A percentile compares a stretch with the other conserved stretches of the same genome.
Conservation (phyloP, 2,113 vertebrate genomes). For the Pavo muticus region DNA sequence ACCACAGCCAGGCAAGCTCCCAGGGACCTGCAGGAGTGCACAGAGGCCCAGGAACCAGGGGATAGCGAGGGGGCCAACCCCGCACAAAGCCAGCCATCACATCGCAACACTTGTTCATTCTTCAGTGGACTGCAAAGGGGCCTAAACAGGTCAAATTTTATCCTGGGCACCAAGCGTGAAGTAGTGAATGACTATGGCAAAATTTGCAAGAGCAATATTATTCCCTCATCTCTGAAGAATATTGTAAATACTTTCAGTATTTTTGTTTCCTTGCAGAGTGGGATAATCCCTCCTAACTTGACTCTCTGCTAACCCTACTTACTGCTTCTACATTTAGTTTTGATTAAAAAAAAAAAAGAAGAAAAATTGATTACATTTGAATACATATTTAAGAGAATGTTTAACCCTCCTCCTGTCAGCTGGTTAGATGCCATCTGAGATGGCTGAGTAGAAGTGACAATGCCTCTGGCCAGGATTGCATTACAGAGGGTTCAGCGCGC, state of each 20-base stretch:
- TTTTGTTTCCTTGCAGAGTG: not conserved
- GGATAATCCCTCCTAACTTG: not conserved
- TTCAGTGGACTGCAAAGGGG: not conserved
- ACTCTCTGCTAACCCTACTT: not conserved
- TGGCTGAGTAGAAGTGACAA: not conserved
- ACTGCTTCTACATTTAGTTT: not conserved
- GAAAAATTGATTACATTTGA: not conserved
- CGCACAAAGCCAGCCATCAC: rapidly evolving
- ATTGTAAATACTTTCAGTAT: not conserved
- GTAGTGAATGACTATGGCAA: not conserved
- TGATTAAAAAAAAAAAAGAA: not conserved
- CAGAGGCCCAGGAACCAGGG: not conserved
- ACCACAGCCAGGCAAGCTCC: not conserved
- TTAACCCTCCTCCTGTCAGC: not conserved
- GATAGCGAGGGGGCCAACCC: not conserved
- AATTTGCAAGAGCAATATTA: not conserved
- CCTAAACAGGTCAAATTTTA: not conserved
- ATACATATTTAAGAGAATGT: not conserved
- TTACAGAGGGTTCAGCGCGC: not conserved
- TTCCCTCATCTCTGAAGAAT: not conserved
- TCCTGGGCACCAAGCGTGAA: not conserved
- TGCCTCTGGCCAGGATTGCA: not conserved
- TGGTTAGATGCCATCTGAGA: not conserved
- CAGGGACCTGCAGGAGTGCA: rapidly evolving
- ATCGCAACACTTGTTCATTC: not conserved